These are phyloP conservation scores for Drosophila nr. medialis DNA, from an alignment of 2,888 invertebrate genomes.

Conservation along the genomic window DNA sequence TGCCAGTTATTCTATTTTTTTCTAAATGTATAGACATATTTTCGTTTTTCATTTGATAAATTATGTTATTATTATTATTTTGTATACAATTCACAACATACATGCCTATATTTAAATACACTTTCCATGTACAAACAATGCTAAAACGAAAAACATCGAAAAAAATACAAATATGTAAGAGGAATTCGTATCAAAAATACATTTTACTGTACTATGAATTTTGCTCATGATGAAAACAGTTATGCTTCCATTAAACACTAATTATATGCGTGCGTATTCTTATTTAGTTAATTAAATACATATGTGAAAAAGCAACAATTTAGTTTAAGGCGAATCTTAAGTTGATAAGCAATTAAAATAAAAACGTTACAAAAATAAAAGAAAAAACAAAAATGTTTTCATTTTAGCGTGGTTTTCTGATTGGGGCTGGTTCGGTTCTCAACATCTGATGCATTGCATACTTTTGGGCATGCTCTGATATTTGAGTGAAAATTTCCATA, in stretches of 20 bases:
- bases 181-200: conserved; percentile 22
- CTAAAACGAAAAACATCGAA: conserved; percentile 12
- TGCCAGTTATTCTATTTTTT: conserved; percentile 45
- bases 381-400: not conserved
- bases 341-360: conserved; percentile 59
- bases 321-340: conserved; percentile 71
- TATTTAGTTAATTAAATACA: conserved; percentile 66
- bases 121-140: conserved; percentile 46
- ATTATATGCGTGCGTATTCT: conserved; percentile 64
- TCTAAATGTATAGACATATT: not conserved
- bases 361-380: conserved; percentile 68
- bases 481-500: too few species aligned
- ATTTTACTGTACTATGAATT: conserved; percentile 48
- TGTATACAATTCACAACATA: conserved; percentile 18
- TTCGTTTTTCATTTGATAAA: conserved; percentile 47
- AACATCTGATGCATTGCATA: not conserved
- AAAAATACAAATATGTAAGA: conserved; percentile 19
- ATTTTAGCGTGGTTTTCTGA: not conserved
- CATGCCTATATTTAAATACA: conserved; percentile 27
- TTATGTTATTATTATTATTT: conserved; percentile 23
- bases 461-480: not conserved
- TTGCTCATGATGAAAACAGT: conserved; percentile 54
- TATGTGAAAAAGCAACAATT: conserved; percentile 56
- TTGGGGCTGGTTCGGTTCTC: not conserved
- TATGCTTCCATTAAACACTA: conserved; percentile 70